Base-by-base conservation (phyloP, 2,888 invertebrate species). In the Mesochorus sp. region DNA sequence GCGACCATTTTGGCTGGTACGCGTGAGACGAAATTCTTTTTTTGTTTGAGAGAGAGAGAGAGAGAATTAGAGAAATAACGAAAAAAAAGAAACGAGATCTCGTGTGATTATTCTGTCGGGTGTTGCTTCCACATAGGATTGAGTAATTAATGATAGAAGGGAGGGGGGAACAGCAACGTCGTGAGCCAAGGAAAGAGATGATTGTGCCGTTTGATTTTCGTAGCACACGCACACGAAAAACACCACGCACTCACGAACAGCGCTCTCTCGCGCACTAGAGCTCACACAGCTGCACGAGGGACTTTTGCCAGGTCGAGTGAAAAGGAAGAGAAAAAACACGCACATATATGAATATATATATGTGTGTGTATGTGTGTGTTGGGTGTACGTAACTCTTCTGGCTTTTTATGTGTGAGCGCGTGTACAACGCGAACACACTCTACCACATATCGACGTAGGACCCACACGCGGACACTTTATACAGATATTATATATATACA, bases 1-100 rank as follows among this genome's bases (percentile, higher is more conserved):
- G 75, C 74, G 71, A 79, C 67, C 77, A 78, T 78, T 78, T 78
- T 78, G 62, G 31, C 77, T 62, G 24, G 53, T 31, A 39, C 64
- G 68, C 3, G 14, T 17, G 14, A 26, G 12, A 37, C 28, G 0
- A 8, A 6, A 5, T 21, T 10, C 10, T 47, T 12, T 24, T 10
- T 44, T 2, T 34, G 14, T 28, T 61, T 19, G 57, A 21, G 14
- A n/a, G 34, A 19, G 17, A 2, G 21, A 34, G 57, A 37, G 37
- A 37, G 37, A n/a, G 37, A 24, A 17, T 34, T 2, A 1, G 1
- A 34, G 10, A 34, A 14, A n/a, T n/a, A n/a, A n/a, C n/a, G 37
- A 51, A 42, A 47, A 24, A 37, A 17, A 66, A 39, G 26, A 53
- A 42, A n/a, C n/a, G n/a, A n/a, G n/a, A n/a, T n/a, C n/a, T n/a